A percentile compares a stretch with the other conserved stretches of the same genome.
Evolutionary conservation across 2,888 invertebrate genomes (phyloP).

Genomic region (Nebria brevicollis): DNA sequence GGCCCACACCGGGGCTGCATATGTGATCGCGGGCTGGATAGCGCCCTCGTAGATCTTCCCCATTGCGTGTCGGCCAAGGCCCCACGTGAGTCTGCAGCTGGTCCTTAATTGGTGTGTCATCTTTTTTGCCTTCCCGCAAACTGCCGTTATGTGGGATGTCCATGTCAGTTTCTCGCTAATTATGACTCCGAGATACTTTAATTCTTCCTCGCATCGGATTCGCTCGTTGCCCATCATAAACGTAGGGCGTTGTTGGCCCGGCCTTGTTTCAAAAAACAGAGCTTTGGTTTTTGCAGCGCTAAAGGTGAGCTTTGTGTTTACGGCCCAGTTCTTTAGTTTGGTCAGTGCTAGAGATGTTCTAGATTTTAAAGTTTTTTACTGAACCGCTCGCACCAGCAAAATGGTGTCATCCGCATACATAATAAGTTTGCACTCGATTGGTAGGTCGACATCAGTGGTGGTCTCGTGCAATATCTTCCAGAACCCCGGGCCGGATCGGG

Average conservation of each 20-base stretch:
- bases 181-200: slow-evolving; percentile 36
- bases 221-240: slow-evolving; percentile 25
- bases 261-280: slow-evolving; percentile 37
- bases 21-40: slow-evolving; percentile 35
- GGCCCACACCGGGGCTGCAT: slow-evolving; percentile 42
- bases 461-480: slow-evolving; percentile 37
- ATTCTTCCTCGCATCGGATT: slow-evolving; percentile 32
- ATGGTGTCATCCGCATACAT: slow-evolving; percentile 13
- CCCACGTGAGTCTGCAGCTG: slow-evolving; percentile 34
- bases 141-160: slow-evolving; percentile 3
- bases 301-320: slow-evolving; percentile 21
- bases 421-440: slow-evolving; percentile 19
- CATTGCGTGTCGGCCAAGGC: slow-evolving; percentile 20
- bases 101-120: slow-evolving; percentile 28
- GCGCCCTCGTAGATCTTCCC: slow-evolving; percentile 40
- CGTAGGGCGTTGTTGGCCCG: slow-evolving; percentile 35
- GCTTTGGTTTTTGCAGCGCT: slow-evolving; percentile 40
- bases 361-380: slow-evolving; percentile 18
- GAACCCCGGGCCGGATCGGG: slow-evolving; percentile 36
- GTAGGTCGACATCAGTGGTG: slow-evolving; percentile 24
- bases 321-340: slow-evolving; percentile 9
- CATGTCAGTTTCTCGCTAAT: slow-evolving; percentile 35
- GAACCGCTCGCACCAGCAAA: slow-evolving; percentile 11
- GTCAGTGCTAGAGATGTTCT: slow-evolving; percentile 12
- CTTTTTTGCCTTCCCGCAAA: slow-evolving; percentile 8